phyloP scores from a whole-genome alignment of 2,888 invertebrate genomes.

The Gandaritis pyraliata region DNA sequence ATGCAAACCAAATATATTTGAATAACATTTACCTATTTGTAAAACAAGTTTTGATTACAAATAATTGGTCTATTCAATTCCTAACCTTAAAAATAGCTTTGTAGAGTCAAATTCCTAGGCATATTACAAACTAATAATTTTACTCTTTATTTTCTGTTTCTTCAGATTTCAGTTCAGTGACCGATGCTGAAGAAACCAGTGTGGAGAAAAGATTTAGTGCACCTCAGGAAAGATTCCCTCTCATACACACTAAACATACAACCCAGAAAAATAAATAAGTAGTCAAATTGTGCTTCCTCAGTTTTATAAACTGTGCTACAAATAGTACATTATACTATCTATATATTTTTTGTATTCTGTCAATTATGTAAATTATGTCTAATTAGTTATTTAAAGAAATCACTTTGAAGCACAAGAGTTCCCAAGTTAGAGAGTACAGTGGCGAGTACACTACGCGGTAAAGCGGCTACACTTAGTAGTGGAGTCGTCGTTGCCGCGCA shows the following conservation, averaged over 20 bases:
- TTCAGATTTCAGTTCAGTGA: neutral
- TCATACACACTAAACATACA: neutral
- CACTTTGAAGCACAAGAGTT: conserved; percentile 12
- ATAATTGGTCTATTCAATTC: neutral
- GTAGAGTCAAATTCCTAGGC: conserved; percentile 21
- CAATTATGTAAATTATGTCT: too few species aligned
- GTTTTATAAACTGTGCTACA: neutral
- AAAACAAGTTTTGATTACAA: conserved; percentile 15
- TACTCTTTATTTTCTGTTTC: neutral
- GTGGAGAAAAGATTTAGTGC: neutral
- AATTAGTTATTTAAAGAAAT: too few species aligned
- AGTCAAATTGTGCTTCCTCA: neutral
- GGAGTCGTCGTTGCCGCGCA: too few species aligned
- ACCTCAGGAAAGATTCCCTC: neutral
- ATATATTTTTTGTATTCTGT: neutral
- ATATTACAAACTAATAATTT: neutral
- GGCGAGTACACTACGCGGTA: too few species aligned
- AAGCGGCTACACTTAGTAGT: too few species aligned
- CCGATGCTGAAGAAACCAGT: neutral
- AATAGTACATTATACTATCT: neutral
- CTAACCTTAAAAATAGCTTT: conserved; percentile 13
- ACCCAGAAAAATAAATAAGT: conserved; percentile 2
- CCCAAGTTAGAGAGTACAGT: too few species aligned
- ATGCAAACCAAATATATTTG: conserved; percentile 9
- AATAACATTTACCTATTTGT: conserved; percentile 13